Conservation (phyloP, 2,888 invertebrate species). For the Zeuzera pyrina region DNA sequence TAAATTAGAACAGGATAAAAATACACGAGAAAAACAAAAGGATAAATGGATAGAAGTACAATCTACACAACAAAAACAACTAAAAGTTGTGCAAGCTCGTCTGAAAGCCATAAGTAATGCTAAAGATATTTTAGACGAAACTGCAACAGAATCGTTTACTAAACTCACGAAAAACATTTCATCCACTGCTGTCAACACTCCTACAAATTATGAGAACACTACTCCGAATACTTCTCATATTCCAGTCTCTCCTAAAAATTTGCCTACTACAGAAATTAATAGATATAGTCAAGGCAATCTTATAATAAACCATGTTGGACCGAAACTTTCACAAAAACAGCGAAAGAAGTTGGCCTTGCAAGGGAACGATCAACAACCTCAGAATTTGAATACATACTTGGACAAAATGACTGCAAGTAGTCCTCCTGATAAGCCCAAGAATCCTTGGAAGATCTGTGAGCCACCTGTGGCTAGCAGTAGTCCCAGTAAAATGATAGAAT, state of each 20-base stretch:
- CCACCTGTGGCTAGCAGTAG: slow-evolving; percentile 40
- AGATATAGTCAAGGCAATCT: slow-evolving; percentile 46
- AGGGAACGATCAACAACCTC: slow-evolving; percentile 35
- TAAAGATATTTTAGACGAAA: slow-evolving; percentile 52
- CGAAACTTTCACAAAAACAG: slow-evolving; percentile 77
- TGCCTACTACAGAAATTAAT: slow-evolving; percentile 29
- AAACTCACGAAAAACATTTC: slow-evolving; percentile 48
- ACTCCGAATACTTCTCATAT: slow-evolving; percentile 33
- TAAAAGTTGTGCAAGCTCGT: slow-evolving; percentile 62
- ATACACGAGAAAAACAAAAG: slow-evolving; percentile 25
- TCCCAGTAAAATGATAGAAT: slow-evolving; percentile 49
- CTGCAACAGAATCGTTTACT: slow-evolving; percentile 44
- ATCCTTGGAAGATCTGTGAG: slow-evolving; percentile 56
- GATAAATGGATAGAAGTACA: slow-evolving; percentile 66
- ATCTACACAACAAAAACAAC: slow-evolving; percentile 54
- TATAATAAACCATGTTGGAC: slow-evolving; percentile 53
- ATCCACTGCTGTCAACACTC: slow-evolving; percentile 27
- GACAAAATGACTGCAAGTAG: slow-evolving; percentile 35
- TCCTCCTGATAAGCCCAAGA: slow-evolving; percentile 62
- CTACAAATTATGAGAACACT: slow-evolving; percentile 10
- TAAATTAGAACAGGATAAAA: slow-evolving; percentile 42
- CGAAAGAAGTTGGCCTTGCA: slow-evolving; percentile 73
- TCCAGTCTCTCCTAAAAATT: slow-evolving; percentile 49
- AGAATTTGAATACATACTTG: slow-evolving; percentile 36
- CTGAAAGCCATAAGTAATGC: slow-evolving; percentile 54